Evolutionary conservation across 1,140 invertebrate species (phyloP), one percentile per base, ranked within the genome.

Genomic region (Drosophila varians): DNA sequence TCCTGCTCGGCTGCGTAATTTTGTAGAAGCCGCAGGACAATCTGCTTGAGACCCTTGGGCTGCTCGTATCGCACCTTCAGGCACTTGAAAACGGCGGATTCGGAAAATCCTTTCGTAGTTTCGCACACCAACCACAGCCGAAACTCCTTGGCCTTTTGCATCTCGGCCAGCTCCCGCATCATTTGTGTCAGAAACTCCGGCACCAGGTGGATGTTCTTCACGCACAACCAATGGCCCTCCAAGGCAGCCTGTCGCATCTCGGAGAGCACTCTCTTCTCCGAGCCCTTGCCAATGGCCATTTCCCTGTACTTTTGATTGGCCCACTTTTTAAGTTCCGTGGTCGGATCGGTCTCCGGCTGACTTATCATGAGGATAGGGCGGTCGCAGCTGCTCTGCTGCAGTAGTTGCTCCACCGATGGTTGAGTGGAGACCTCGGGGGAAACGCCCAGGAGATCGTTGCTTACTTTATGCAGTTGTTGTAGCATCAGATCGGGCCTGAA

Each of bases 181-280:
- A 98, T 91, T 14, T 92, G 90, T 1, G 94, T 94, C 1, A 98
- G 90, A 94, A 96, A 98, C 25, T 94, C 92, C 0, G 95, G 94
- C 9, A 97, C 95, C 9, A 99, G 92, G 90, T 99, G 98, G 0
- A 98, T 92, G 91, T 99, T 99, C 91, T 97, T 98, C 25, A 98
- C 90, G 36, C 90, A 91, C 51, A 91, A 43, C 90, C 90, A 91
- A 31, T 90, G 76, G 7, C 90, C 90, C 23, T 76, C 54, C 11
- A 52, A 36, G 9, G 90, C 86, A 1, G 80, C 76, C 28, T 78
- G 68, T 3, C 76, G 69, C 53, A 91, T 66, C 4, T 62, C 60
- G 1, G 56, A 14, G 3, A 83, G 8, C 0, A 78, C 77, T 16
- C 69, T 53, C 16, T 61, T 76, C 46, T 91, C 88, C 26, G 75